phyloP scores from a whole-genome alignment of 2,888 invertebrate genomes.

The Brenthis hecate region DNA sequence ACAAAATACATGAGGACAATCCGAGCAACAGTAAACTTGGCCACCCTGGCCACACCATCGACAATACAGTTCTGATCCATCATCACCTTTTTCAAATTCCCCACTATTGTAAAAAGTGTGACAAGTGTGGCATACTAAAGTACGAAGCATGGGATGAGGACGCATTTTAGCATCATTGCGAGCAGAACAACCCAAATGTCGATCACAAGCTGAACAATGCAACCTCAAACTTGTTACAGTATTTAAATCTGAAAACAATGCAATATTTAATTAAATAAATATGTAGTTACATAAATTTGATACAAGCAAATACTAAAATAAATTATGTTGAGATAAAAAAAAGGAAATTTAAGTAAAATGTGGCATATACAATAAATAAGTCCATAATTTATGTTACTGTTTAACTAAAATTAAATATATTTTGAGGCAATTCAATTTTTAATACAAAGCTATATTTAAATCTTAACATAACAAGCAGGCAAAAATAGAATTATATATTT shows the following conservation, averaged over 20 bases:
- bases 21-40: constrained; percentile 90
- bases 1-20: constrained; percentile 88
- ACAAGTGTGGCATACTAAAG: constrained; percentile 87
- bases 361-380: too few relatives aligned
- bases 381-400: too few relatives aligned
- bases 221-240: constrained; percentile 82
- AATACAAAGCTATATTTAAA: too few relatives aligned
- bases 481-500: too few relatives aligned
- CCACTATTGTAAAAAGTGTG: constrained; percentile 91
- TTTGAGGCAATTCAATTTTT: too few relatives aligned
- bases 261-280: background rate
- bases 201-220: constrained; percentile 89
- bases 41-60: constrained; percentile 93
- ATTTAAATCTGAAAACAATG: constrained; percentile 78
- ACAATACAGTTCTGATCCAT: constrained; percentile 91
- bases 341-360: too few relatives aligned
- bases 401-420: too few relatives aligned
- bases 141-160: constrained; percentile 88
- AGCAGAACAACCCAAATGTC: constrained; percentile 88
- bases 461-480: background rate
- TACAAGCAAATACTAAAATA: too few relatives aligned
- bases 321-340: too few relatives aligned
- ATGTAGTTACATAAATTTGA: too few relatives aligned
- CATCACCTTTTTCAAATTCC: constrained; percentile 91
- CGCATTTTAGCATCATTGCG: constrained; percentile 84